Conservation (phyloP, 1,140 invertebrate genomes). For the Pseudomyrmex sp. region DNA sequence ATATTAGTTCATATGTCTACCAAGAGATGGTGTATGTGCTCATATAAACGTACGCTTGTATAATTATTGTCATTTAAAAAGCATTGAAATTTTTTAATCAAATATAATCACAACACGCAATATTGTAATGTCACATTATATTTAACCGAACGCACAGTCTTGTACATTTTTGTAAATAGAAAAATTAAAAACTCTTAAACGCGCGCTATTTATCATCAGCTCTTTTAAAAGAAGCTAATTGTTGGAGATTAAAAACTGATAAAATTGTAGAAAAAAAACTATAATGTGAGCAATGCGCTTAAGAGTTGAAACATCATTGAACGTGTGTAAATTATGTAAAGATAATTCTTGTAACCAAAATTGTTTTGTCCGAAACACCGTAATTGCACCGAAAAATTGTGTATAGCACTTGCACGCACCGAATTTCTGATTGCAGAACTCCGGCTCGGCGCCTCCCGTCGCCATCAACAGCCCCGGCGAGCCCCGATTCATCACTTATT, state of each 20-base stretch:
- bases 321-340: neutral
- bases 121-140: constrained; percentile 9
- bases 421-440: constrained; percentile 83
- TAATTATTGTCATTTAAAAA: neutral
- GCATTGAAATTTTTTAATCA: neutral
- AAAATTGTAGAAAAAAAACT: neutral
- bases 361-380: neutral
- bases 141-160: neutral
- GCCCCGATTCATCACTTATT: constrained; percentile 81
- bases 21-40: constrained; percentile 73
- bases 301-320: constrained; percentile 10
- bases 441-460: constrained; percentile 71
- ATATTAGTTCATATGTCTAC: constrained; percentile 70
- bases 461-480: constrained; percentile 80
- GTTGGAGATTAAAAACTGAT: no score
- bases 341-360: neutral
- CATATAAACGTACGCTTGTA: neutral
- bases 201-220: neutral
- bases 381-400: constrained; percentile 60
- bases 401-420: constrained; percentile 81
- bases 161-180: constrained; percentile 37
- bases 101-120: constrained; percentile 23
- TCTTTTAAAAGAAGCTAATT: no score
- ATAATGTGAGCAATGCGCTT: neutral
- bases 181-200: constrained; percentile 5